A percentile compares a stretch with the other conserved stretches of the same genome.
Conservation (phyloP, 1,140 invertebrate genomes). For the Drosophila kepulauana region DNA sequence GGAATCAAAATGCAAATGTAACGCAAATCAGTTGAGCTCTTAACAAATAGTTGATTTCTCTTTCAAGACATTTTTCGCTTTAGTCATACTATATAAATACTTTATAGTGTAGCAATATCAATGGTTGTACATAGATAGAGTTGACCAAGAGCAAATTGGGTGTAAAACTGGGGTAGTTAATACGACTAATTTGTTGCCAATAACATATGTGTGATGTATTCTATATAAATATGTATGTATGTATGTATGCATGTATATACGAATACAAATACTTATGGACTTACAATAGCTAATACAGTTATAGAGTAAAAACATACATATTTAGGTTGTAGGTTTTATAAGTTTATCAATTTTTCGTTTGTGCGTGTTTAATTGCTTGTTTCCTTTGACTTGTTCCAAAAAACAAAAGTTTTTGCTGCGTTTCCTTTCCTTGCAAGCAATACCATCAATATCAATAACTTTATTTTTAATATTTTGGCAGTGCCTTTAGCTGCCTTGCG, state of each 20-base stretch:
- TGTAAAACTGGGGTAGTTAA: conserved; percentile 50
- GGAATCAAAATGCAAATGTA: conserved; percentile 52
- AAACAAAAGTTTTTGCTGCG: conserved; percentile 9
- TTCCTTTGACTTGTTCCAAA: conserved; percentile 9
- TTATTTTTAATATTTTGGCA: conserved; percentile 3
- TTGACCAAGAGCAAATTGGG: conserved; percentile 53
- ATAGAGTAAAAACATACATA: conserved; percentile 70
- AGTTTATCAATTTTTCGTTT: conserved; percentile 40
- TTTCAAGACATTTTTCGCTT: background rate
- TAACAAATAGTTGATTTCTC: conserved; percentile 23
- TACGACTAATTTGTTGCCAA: conserved; percentile 64
- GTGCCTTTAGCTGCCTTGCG: conserved; percentile 46
- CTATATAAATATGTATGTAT: conserved; percentile 22
- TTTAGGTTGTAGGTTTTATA: conserved; percentile 17
- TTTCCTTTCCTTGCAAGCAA: conserved; percentile 3
- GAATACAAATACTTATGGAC: conserved; percentile 56
- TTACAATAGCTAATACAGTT: conserved; percentile 51
- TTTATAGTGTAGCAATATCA: conserved; percentile 39
- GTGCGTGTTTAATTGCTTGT: conserved; percentile 60
- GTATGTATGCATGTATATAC: conserved; percentile 37
- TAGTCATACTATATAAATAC: background rate
- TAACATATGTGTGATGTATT: conserved; percentile 51
- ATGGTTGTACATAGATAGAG: conserved; percentile 34
- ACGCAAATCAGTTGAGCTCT: conserved; percentile 32
- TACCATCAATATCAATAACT: conserved; percentile 21